Evolutionary conservation across 2,797 vertebrate genomes (phyloP), one percentile per base, ranked within the genome.

Genomic region (Enteromius mattozi): DNA sequence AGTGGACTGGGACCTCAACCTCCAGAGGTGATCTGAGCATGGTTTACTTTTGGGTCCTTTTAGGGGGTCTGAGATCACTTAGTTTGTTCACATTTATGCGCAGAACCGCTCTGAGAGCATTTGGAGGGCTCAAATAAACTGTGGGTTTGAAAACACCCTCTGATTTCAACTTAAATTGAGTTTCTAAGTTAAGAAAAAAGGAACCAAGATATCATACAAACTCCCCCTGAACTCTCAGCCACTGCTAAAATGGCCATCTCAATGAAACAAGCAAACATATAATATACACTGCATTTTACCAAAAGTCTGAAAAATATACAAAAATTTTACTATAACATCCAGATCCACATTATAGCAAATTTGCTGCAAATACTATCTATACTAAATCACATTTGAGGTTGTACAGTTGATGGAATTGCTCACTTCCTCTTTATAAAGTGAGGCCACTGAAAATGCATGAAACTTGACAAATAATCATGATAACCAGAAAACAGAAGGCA

Each of bases 381-480:
- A 47, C 12, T 10, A 42, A 47, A 68, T 70, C 8, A 30, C 78
- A 27, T 54, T 69, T 40, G n/a, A 16, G 21, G 68, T 24, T 80
- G 30, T 37, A 54, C 30, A 54, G 21, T 19, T 69, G 47, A 27
- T 14, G 54, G 21, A 54, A 70, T 27, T 42, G 4, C 65, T 42
- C n/a, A 81, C 35, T 70, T 81, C 79, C 49, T 81, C 37, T 71
- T 81, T n/a, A 56, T 51, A 54, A 51, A 21, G 63, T 7, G 6
- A 27, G 16, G 24, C 35, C 35, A 81, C 51, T 59, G 24, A 71
- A 47, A 78, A 17, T 7, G 24, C 24, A 27, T 45, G 14, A 78
- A 81, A 61, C 10, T 9, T 59, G 37, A 61, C 35, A 81, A 37
- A 81, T 61, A 45, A 59, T 70, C 49, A 71, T 21, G 35, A 71